Evolutionary conservation across 2,113 vertebrate species (phyloP).

Genomic region (Labrus mixtus): DNA sequence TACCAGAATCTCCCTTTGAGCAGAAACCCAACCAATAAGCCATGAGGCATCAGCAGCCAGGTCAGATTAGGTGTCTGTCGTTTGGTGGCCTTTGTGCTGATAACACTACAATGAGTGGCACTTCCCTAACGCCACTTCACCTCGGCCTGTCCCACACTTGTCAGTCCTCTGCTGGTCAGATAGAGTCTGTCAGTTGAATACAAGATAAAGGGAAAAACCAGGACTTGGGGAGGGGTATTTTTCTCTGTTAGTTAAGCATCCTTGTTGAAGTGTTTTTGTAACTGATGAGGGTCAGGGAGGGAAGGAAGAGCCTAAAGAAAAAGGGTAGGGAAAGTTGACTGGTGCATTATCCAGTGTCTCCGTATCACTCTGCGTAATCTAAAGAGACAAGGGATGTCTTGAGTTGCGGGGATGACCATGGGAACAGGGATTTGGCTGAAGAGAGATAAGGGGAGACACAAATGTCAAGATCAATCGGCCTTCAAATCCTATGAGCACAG

Average conservation of each 20-base stretch:
- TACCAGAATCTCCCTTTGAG: conserved; percentile 53
- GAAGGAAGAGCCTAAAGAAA: conserved; percentile 69
- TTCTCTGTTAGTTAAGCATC: conserved; percentile 68
- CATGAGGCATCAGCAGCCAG: conserved; percentile 77
- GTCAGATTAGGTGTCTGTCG: conserved; percentile 77
- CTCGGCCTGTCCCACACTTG: conserved; percentile 78
- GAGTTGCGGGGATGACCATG: conserved; percentile 81
- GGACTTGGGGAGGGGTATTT: conserved; percentile 43
- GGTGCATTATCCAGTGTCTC: conserved; percentile 82
- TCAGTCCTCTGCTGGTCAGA: conserved; percentile 81
- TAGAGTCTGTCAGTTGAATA: conserved; percentile 87
- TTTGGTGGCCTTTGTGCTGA: conserved; percentile 74
- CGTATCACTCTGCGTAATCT: conserved; percentile 81
- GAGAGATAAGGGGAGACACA: conserved; percentile 31
- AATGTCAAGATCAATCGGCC: conserved; percentile 65
- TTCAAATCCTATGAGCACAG: conserved; percentile 33
- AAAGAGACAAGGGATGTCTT: conserved; percentile 84
- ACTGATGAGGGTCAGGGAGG: conserved; percentile 75
- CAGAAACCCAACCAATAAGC: conserved; percentile 66
- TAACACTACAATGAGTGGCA: conserved; percentile 84
- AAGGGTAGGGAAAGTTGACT: conserved; percentile 78
- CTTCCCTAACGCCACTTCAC: conserved; percentile 85
- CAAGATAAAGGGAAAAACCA: conserved; percentile 79
- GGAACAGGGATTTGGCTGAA: conserved; percentile 41
- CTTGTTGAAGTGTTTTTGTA: conserved; percentile 74